Conservation (phyloP, 2,888 invertebrate genomes). For the Tinea semifulvella region DNA sequence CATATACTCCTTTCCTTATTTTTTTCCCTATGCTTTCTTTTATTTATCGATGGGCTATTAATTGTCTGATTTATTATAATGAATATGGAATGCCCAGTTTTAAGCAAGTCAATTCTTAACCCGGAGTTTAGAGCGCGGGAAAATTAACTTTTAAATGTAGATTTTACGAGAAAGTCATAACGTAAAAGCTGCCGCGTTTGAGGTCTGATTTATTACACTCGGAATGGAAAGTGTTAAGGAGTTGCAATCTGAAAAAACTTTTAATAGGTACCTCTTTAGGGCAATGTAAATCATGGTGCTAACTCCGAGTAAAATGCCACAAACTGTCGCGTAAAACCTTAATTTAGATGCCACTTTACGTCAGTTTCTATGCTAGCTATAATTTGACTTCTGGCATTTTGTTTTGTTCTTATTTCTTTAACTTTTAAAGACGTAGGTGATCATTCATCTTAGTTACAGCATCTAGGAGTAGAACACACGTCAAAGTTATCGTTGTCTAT, state of each 20-base stretch:
- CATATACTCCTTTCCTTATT: no score
- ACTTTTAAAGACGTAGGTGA: no score
- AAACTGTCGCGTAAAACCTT: slow-evolving; percentile 1
- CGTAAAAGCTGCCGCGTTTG: slow-evolving; percentile 62
- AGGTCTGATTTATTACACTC: slow-evolving; percentile 61
- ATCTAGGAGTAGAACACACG: no score
- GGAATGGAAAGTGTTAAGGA: slow-evolving; percentile 64
- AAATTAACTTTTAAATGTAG: slow-evolving; percentile 66
- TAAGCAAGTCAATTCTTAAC: no score
- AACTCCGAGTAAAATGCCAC: slow-evolving; percentile 4
- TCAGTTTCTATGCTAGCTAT: not conserved
- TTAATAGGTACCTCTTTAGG: slow-evolving; percentile 65
- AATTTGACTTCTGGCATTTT: not conserved
- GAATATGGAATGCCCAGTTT: no score
- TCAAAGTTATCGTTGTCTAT: no score
- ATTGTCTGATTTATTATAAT: no score
- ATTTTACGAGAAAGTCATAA: slow-evolving; percentile 66
- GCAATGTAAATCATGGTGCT: slow-evolving; percentile 58
- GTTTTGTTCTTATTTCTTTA: no score
- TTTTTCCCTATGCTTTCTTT: no score
- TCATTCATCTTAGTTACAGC: no score
- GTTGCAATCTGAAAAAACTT: slow-evolving; percentile 65
- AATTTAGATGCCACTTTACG: not conserved
- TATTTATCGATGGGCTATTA: no score
- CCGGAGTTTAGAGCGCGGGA: slow-evolving; percentile 52